A percentile compares a stretch with the other conserved stretches of the same genome.
Evolutionary conservation across 2,113 vertebrate genomes (phyloP).

Genomic region (Bujurquina vittata): DNA sequence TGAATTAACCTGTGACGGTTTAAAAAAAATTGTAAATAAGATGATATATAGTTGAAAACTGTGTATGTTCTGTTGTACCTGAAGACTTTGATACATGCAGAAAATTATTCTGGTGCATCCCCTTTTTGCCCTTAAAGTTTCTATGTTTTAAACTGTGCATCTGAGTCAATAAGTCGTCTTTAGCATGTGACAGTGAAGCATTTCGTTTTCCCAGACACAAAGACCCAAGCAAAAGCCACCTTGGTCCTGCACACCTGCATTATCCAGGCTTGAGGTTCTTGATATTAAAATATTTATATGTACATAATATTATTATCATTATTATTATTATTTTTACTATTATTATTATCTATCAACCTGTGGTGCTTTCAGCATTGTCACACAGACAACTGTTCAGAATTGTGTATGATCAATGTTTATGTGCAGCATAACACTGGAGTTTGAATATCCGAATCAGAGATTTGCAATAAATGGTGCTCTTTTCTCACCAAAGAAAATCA

Average conservation of each 20-base stretch:
- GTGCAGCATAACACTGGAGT: slow-evolving; percentile 75
- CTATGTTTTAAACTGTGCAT: slow-evolving; percentile 41
- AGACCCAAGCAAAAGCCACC: slow-evolving; percentile 20
- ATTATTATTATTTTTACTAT: slow-evolving; percentile 33
- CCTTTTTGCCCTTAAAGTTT: slow-evolving; percentile 27
- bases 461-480: slow-evolving; percentile 79
- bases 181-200: slow-evolving; percentile 55
- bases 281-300: slow-evolving; percentile 56
- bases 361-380: slow-evolving; percentile 73
- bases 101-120: slow-evolving; percentile 29
- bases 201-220: slow-evolving; percentile 45
- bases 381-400: slow-evolving; percentile 61
- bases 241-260: slow-evolving; percentile 30
- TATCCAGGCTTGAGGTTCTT: slow-evolving; percentile 30
- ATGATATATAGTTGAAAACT: slow-evolving; percentile 64
- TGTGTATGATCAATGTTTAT: slow-evolving; percentile 65
- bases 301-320: slow-evolving; percentile 53
- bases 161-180: slow-evolving; percentile 36
- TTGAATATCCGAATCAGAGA: slow-evolving; percentile 63
- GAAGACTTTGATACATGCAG: slow-evolving; percentile 52
- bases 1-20: slow-evolving; percentile 50
- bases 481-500: slow-evolving; percentile 76
- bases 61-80: slow-evolving; percentile 45
- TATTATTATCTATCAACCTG: slow-evolving; percentile 56
- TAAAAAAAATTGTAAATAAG: slow-evolving; percentile 68